Evolutionary conservation across 2,113 vertebrate species (phyloP), one percentile per base, ranked within the genome.

Genomic region (Pedetes capensis): DNA sequence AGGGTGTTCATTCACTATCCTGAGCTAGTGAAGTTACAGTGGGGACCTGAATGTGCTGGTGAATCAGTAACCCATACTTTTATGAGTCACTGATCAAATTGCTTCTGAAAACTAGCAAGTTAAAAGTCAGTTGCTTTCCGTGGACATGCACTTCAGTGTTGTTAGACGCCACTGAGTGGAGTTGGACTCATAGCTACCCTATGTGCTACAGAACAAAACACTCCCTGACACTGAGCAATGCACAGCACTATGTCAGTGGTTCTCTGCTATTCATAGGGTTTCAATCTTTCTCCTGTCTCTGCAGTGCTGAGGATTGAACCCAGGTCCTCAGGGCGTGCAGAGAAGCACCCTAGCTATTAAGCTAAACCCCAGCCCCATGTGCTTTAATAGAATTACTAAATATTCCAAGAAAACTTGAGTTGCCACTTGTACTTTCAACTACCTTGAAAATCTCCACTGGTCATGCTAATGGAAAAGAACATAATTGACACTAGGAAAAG

Each of bases 381-480:
- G 8, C 11, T 79, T 68, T 94, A 84, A 89, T 34, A 89, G 23
- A 44, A 87, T 95, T 86, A 85, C 32, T 32, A 79, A 94, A 75
- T 51, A 75, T 49, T 42, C 4, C 27, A 37, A 74, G 18, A 86
- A 89, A 83, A 76, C 53, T 63, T 75, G 55, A 74, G n/a, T 74
- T 53, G 14, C 27, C 37, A 76, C 29, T 47, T 8, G 92, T n/a
- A 79, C 32, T 42, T 90, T 79, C 27, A 80, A 17, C 20, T 64
- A 34, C 29, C 17, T 94, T 92, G 74, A 78, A 78, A 79, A 86
- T 44, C 23, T 76, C 8, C 20, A 68, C 16, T 76, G 49, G 2
- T 74, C 68, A 47, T 72, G 39, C 9, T 80, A 64, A 87, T 47
- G 29, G 14, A 57, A 69, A 86, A 55, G 44, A 51, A 71, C 23